phyloP scores from a whole-genome alignment of 2,797 vertebrate genomes.

The Gouania willdenowi region DNA sequence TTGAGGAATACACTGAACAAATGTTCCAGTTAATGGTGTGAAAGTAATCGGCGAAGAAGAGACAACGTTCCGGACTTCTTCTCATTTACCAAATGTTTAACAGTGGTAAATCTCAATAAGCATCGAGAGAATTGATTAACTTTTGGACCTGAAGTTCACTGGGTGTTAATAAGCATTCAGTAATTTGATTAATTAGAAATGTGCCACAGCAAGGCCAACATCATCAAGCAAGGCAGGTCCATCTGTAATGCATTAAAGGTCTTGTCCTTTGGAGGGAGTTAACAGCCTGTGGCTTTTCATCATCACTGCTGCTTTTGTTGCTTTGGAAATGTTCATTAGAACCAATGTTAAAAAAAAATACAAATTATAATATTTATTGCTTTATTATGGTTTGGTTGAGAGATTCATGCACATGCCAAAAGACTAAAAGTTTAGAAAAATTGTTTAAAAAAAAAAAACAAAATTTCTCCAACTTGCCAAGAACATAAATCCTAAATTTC shows the following conservation, averaged over 20 bases:
- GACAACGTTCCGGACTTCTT: not conserved
- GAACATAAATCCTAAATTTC: no score
- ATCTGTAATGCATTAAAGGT: conserved; percentile 16
- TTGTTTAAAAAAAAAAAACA: no score
- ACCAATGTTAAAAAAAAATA: no score
- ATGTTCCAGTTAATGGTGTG: not conserved
- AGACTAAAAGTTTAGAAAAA: no score
- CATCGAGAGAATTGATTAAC: conserved; percentile 1
- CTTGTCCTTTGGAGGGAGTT: conserved; percentile 1
- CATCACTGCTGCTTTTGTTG: conserved; percentile 3
- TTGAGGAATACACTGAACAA: not conserved
- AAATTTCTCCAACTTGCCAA: no score
- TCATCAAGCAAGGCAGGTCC: conserved; percentile 4
- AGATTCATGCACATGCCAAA: no score
- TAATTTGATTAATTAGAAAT: conserved; percentile 29
- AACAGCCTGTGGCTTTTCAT: not conserved
- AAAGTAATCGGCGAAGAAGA: not conserved
- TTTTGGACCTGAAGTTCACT: conserved; percentile 2
- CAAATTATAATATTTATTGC: no score
- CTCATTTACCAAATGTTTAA: not conserved
- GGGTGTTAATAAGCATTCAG: conserved; percentile 14
- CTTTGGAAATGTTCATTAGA: not conserved
- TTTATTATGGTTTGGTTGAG: no score
- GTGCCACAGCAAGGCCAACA: conserved; percentile 10
- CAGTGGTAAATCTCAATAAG: not conserved